A percentile compares a stretch with the other conserved stretches of the same genome.
These are phyloP conservation scores for Gymnogyps californianus DNA, from an alignment of 2,113 vertebrate species.

Conservation along the genomic window DNA sequence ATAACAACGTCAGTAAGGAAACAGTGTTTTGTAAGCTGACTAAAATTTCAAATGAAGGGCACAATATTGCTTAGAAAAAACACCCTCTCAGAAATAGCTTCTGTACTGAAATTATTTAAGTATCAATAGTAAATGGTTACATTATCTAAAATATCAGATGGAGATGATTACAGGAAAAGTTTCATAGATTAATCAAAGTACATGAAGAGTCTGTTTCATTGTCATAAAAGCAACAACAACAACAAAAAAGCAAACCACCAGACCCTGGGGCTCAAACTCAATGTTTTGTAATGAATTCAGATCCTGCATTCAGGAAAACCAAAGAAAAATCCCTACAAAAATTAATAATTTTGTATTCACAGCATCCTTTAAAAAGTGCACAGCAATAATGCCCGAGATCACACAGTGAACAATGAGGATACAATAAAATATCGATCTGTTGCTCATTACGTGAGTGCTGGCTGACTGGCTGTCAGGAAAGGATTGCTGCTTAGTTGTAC, in stretches of 20 bases:
- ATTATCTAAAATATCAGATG: background rate
- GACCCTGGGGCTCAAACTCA: background rate
- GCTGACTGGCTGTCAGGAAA: background rate
- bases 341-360: background rate
- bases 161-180: background rate
- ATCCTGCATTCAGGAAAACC: background rate
- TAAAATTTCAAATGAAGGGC: background rate
- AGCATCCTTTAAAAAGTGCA: background rate
- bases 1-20: background rate
- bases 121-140: background rate
- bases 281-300: background rate
- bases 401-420: background rate
- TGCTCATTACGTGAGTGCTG: background rate
- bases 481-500: background rate
- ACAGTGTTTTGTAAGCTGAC: background rate
- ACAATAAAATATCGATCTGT: background rate
- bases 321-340: background rate
- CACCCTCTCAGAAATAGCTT: background rate
- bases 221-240: background rate
- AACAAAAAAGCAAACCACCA: background rate
- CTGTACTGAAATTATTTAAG: background rate
- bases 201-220: background rate
- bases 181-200: background rate
- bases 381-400: background rate
- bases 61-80: background rate